A percentile compares a stretch with the other conserved stretches of the same genome.
phyloP scores from a whole-genome alignment of 2,888 invertebrate species.

The Aleiodes alternator region DNA sequence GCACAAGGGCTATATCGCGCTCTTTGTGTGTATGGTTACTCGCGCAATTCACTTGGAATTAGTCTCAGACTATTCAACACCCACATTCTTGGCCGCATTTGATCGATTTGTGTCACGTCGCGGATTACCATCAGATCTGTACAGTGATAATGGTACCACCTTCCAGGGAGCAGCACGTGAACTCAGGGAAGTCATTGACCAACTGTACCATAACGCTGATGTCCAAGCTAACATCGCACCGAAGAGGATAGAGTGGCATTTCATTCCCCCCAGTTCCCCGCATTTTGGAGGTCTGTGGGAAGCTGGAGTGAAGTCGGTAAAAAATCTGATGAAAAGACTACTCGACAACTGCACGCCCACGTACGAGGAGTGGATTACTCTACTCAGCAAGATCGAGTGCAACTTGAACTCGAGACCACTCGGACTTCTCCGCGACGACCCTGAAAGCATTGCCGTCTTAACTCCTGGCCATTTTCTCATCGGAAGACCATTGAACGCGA shows the following conservation, averaged over 20 bases:
- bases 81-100: background rate
- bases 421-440: background rate
- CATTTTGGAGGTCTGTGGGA: slow-evolving; percentile 70
- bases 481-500: background rate
- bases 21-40: background rate
- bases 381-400: slow-evolving; percentile 34
- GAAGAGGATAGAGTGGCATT: slow-evolving; percentile 64
- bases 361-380: slow-evolving; percentile 32
- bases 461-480: slow-evolving; percentile 41
- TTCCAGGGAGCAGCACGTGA: slow-evolving; percentile 61
- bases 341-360: slow-evolving; percentile 17
- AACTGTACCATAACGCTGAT: background rate
- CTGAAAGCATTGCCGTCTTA: background rate
- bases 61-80: background rate
- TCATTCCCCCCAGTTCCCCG: slow-evolving; percentile 64
- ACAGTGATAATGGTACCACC: slow-evolving; percentile 65
- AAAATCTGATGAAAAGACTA: slow-evolving; percentile 60
- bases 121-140: slow-evolving; percentile 52
- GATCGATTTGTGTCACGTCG: background rate
- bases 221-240: slow-evolving; percentile 37
- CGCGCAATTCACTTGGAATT: background rate
- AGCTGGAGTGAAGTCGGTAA: slow-evolving; percentile 64
- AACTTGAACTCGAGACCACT: slow-evolving; percentile 28
- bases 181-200: slow-evolving; percentile 39
- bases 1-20: slow-evolving; percentile 2